phyloP scores from a whole-genome alignment of 2,113 vertebrate species.

The Catharus bicknelli region DNA sequence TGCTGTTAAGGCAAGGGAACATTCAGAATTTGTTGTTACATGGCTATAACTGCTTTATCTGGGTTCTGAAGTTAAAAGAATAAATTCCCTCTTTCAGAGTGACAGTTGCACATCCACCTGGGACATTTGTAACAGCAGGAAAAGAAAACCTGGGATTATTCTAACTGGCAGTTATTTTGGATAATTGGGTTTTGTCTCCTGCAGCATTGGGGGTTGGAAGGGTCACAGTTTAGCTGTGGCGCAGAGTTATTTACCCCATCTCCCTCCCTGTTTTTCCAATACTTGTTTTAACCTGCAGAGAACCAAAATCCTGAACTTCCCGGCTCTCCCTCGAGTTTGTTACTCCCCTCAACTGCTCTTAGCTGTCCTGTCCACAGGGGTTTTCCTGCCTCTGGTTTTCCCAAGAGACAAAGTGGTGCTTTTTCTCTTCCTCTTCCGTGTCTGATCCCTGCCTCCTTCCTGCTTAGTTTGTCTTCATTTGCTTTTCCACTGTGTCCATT shows the following conservation, averaged over 20 bases:
- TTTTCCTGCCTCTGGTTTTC: background rate
- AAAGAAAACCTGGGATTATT: background rate
- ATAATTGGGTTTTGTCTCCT: background rate
- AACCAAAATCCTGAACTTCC: background rate
- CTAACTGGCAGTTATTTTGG: background rate
- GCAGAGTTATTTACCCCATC: background rate
- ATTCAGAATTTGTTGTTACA: background rate
- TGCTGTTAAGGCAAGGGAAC: background rate
- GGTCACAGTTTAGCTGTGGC: background rate
- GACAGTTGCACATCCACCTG: background rate
- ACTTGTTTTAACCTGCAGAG: background rate
- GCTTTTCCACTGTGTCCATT: background rate
- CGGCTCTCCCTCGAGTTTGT: background rate
- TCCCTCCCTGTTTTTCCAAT: background rate
- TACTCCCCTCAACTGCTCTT: background rate
- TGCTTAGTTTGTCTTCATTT: background rate
- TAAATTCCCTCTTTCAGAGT: background rate
- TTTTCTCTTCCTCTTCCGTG: background rate
- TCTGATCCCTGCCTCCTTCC: background rate
- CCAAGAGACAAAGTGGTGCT: background rate
- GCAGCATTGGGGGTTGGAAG: background rate
- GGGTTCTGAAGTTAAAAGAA: background rate
- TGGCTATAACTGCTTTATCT: background rate
- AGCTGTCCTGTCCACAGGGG: background rate
- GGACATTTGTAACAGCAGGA: background rate